Conservation (phyloP, 2,113 vertebrate genomes). For the Antigone vipio region DNA sequence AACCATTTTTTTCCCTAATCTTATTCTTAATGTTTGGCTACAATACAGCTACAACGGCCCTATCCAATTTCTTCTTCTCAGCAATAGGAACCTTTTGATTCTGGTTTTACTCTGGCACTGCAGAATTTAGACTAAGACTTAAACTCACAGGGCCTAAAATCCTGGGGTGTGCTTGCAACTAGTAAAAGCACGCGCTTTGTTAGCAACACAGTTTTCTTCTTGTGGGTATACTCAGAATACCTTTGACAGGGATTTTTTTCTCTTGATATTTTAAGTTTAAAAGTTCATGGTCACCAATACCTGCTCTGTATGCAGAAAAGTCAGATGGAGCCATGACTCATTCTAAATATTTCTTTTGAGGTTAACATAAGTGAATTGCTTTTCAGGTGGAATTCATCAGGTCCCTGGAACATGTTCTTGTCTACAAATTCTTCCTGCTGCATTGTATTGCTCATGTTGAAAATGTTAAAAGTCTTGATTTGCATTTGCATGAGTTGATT, state of each 20-base stretch:
- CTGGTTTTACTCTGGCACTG: background rate
- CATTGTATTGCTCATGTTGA: background rate
- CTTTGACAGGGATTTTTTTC: background rate
- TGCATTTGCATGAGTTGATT: constrained; percentile 28
- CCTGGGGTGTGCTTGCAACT: background rate
- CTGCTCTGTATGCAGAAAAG: background rate
- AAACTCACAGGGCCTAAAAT: background rate
- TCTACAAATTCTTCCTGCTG: background rate
- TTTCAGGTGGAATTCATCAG: constrained; percentile 17
- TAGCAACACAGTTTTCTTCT: background rate
- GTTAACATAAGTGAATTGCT: background rate
- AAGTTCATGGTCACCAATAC: background rate
- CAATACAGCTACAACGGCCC: fast-evolving
- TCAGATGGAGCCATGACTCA: background rate
- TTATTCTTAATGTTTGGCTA: background rate
- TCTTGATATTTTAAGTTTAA: background rate
- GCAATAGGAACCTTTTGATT: background rate
- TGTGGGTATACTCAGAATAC: background rate
- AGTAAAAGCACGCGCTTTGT: background rate
- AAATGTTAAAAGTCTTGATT: constrained; percentile 28
- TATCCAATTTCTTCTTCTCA: background rate
- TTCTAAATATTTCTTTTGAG: constrained; percentile 6
- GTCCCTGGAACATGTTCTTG: background rate
- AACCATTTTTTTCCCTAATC: background rate
- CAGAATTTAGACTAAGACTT: background rate